A percentile compares a stretch with the other conserved stretches of the same genome.
phyloP scores from a whole-genome alignment of 2,797 vertebrate genomes.

The Balearica regulorum region DNA sequence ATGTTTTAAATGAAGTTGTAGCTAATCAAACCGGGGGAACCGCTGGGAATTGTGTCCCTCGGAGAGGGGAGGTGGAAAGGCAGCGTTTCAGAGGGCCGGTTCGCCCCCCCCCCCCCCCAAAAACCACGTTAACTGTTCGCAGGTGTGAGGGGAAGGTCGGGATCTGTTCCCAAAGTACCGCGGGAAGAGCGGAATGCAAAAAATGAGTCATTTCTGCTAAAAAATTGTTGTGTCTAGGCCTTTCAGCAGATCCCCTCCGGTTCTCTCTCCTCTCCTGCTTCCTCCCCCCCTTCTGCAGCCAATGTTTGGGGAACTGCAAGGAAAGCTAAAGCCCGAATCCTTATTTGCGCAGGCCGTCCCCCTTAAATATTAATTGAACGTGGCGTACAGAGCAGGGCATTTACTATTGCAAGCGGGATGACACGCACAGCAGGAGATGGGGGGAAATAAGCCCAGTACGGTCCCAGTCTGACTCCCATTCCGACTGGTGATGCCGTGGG shows the following conservation, averaged over 20 bases:
- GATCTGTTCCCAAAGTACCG: not conserved
- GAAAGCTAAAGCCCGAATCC: not conserved
- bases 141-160: not conserved
- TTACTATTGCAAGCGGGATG: not conserved
- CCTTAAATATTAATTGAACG: accelerated
- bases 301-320: not conserved
- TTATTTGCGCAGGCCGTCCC: not conserved
- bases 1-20: not conserved
- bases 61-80: not conserved
- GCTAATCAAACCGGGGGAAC: accelerated
- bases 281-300: not conserved
- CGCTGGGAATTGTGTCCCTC: accelerated
- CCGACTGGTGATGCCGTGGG: not conserved
- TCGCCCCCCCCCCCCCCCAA: too few relatives aligned
- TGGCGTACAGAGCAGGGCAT: not conserved
- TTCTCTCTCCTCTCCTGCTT: not conserved
- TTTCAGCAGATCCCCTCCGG: not conserved
- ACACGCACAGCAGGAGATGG: not conserved
- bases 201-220: not conserved
- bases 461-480: accelerated
- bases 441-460: accelerated
- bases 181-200: not conserved
- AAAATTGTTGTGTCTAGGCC: not conserved
- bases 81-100: accelerated
- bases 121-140: not conserved